Base-by-base conservation (phyloP, 2,888 invertebrate species). In the Molorchus minor region DNA sequence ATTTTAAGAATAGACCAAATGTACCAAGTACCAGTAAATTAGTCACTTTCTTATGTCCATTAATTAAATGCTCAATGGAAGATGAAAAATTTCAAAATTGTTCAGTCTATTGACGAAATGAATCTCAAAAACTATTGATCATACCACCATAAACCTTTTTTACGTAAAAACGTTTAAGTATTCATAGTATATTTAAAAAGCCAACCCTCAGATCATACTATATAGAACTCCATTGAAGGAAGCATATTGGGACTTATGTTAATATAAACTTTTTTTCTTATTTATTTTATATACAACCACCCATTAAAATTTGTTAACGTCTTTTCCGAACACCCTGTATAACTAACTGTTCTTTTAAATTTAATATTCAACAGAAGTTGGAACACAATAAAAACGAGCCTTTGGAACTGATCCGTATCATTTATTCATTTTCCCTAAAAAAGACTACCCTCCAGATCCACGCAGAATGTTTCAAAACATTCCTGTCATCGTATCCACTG, bases 391-490 rank as follows among this genome's bases (percentile, higher is more conserved):
- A 38, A 16, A n/a, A 29, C 43, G 45, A 46, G 13, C 10, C 21
- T n/a, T 19, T n/a, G 55, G 44, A 55, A 44, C 55, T 55, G 40
- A 55, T 45, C 17, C 45, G 45, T 45, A 55, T 55, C 29, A 25
- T 20, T 55, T 35, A 38, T 55, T 46, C 45, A 55, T 55, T 36
- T 29, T 40, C 38, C 45, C 20, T 15, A 30, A 41, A 52, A 54
- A 46, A 52, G 45, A 55, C 20, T 15, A 17, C 49, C 51, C 47
- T 41, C 41, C 12, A 21, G 41, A 35, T 33, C 62, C 65, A 68
- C 68, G 70, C 64, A 62, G 64, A 56, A 63, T 61, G 63, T 65
- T 67, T 72, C 72, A 71, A 71, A 71, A 71, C 70, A 72, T 60
- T 54, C 57, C 59, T 61, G 60, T 67, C 63, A 49, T 58, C 72